Evolutionary conservation across 2,888 invertebrate species (phyloP).

Genomic region (Erannis defoliaria): DNA sequence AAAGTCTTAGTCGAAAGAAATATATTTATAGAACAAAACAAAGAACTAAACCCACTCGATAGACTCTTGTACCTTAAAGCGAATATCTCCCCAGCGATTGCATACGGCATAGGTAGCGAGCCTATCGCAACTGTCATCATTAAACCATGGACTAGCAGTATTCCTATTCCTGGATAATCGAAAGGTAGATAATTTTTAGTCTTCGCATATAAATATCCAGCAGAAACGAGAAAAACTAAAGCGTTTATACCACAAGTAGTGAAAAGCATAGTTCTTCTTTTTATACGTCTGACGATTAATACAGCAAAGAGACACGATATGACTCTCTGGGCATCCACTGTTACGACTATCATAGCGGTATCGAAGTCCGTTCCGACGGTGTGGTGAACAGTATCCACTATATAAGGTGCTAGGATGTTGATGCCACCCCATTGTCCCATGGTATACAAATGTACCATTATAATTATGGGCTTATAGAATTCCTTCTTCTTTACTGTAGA

Average conservation of each 20-base stretch:
- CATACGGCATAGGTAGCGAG: constrained; percentile 88
- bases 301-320: constrained; percentile 86
- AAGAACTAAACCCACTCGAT: constrained; percentile 73
- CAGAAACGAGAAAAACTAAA: constrained; percentile 58
- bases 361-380: constrained; percentile 85
- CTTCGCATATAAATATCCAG: constrained; percentile 64
- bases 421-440: constrained; percentile 89
- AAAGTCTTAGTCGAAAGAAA: constrained; percentile 53
- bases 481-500: constrained; percentile 65
- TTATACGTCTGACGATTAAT: constrained; percentile 84
- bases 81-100: constrained; percentile 90
- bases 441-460: constrained; percentile 86
- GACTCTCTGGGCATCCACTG: constrained; percentile 87
- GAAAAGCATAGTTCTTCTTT: constrained; percentile 69
- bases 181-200: constrained; percentile 50
- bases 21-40: constrained; percentile 52
- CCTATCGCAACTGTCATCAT: constrained; percentile 86
- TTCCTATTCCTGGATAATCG: constrained; percentile 62
- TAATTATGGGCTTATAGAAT: constrained; percentile 84
- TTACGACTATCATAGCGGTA: constrained; percentile 87
- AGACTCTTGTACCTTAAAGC: constrained; percentile 86
- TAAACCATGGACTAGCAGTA: constrained; percentile 67
- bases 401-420: constrained; percentile 88
- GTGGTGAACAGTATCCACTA: constrained; percentile 85
- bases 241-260: constrained; percentile 61